Base-by-base conservation (phyloP, 2,113 vertebrate genomes). In the Origma solitaria region DNA sequence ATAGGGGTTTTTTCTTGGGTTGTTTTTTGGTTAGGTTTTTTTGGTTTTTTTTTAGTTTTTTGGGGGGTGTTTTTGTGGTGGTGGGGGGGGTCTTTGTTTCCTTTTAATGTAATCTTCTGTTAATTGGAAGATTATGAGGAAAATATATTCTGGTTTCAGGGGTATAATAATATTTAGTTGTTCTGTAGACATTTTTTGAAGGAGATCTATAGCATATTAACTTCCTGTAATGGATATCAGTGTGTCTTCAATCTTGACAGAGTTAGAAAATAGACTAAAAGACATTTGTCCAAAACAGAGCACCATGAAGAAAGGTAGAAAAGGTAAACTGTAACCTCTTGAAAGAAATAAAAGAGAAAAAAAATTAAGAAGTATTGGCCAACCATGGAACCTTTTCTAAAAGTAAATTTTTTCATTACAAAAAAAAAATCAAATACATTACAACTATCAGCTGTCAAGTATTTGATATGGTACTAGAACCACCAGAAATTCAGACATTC, bases 1-100 rank as follows among this genome's bases (percentile, higher is more conserved):
- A 40, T 11, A 11, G 15, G 13, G 1, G 0, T 3, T 17, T 47
- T 22, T 14, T 24, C 11, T 37, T 15, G 5, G 4, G 11, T 30
- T 53, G 3, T 0, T 1, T 50, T 44, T 77, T 18, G 13, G 10
- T 15, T 45, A 7, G 3, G 21, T 22, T 40, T 17, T 14, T 20
- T 28, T 44, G 15, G 44, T 44, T 44, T 44, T 44, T 44, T 50
- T 58, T 24, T 47, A 5, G 3, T 20, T 22, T 22, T 57, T 50
- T 50, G 23, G 7, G 7, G 15, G 28, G 30, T 5, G 16, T 25
- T 42, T 5, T 7, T 16, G 21, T 44, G 42, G 42, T 14, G 6
- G 23, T 47, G 9, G 5, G 11, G 7, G 23, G 3, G 1, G 2
- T n/a, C 1, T 42, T 62, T 53, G 3, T 12, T 27, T 79, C 40